Evolutionary conservation across 2,797 vertebrate genomes (phyloP), one percentile per base, ranked within the genome.

Genomic region (Tadarida brasiliensis): DNA sequence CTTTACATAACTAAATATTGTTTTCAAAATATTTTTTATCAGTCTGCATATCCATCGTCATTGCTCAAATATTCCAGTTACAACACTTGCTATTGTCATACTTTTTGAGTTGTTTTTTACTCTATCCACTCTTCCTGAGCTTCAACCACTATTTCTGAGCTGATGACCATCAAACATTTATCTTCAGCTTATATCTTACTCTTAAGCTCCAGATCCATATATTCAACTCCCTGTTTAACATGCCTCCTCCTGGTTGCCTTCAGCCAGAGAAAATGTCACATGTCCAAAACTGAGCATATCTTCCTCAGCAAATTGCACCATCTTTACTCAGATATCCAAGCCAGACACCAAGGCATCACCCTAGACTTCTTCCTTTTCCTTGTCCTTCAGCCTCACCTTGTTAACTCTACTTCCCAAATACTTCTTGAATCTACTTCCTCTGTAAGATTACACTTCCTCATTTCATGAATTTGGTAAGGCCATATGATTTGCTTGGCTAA

Each of bases 21-120:
- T 51, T 88, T 94, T 80, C n/a, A 77, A 70, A 92, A 47, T 61
- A 57, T 17, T n/a, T 95, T 90, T 9, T 56, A 22, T 82, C 35
- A 63, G 51, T 74, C 63, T 59, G 20, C 8, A 76, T 44, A 91
- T 95, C 8, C 4, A 70, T 83, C 19, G 17, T 94, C 22, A 74
- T 59, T 85, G 63, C 35, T 77, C 68, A 78, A 92, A 83, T 44
- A 61, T 59, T 65, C 44, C 10, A 76, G 9, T 71, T 92, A 30
- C 3, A 7, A 44, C 16, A 83, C 5, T 61, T 86, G 44, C 39
- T 65, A 70, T 20, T 28, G 35, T 54, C 30, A 54, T 30, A 63
- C 1, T 47, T 92, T 56, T 82, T 87, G 20, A 61, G 51, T 74
- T 74, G 15, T 20, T 67, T 92, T 96, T 84, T 5, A 39, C 26